Evolutionary conservation across 1,140 invertebrate species (phyloP).

Genomic region (Reticulitermes speratus): DNA sequence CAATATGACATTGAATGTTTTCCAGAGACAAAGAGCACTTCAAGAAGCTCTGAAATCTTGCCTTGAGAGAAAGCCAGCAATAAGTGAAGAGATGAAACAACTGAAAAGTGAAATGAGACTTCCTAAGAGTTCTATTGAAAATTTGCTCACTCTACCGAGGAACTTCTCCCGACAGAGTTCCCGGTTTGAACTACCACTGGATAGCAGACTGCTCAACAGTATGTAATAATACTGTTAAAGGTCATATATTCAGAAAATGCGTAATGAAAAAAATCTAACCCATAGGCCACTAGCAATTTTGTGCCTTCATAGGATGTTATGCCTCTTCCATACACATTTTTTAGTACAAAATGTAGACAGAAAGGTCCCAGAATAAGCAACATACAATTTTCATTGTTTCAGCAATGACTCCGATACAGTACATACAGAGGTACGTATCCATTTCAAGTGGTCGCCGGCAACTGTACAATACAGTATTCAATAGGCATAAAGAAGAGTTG

Average conservation of each 20-base stretch:
- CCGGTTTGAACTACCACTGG: conserved; percentile 63
- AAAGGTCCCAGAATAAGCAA: too few species aligned
- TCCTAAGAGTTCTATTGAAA: conserved; percentile 48
- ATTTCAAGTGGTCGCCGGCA: conserved; percentile 61
- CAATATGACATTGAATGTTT: conserved; percentile 33
- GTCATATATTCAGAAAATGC: neutral
- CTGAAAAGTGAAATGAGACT: conserved; percentile 38
- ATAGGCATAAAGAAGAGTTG: conserved; percentile 49
- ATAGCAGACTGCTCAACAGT: conserved; percentile 57
- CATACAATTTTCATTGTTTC: neutral
- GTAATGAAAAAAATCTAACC: too few species aligned
- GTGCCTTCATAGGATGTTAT: too few species aligned
- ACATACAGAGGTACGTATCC: conserved; percentile 58
- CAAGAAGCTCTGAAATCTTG: conserved; percentile 58
- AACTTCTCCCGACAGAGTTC: conserved; percentile 63
- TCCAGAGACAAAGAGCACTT: conserved; percentile 57
- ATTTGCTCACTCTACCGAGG: conserved; percentile 59
- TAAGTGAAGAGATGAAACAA: conserved; percentile 46
- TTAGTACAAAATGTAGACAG: too few species aligned
- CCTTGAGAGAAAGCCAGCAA: conserved; percentile 9
- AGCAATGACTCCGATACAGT: conserved; percentile 55
- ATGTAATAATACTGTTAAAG: conserved; percentile 31
- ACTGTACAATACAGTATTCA: conserved; percentile 58
- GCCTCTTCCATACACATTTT: too few species aligned
- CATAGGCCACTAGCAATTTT: too few species aligned